These are phyloP conservation scores for Drosophila mojavensis DNA, from an alignment of 1,140 invertebrate genomes.

Conservation along the genomic window DNA sequence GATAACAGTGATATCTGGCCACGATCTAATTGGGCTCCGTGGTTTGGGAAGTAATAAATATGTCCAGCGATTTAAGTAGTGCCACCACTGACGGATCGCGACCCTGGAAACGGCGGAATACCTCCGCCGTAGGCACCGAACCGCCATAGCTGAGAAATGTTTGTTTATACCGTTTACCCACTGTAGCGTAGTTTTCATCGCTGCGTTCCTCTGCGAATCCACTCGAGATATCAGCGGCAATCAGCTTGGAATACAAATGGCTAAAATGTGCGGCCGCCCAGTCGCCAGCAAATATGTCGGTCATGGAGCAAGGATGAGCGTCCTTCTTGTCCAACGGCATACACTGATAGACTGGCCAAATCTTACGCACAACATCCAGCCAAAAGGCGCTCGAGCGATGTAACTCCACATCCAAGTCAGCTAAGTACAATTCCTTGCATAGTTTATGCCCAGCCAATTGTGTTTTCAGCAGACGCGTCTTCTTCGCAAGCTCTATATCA, in stretches of 20 bases:
- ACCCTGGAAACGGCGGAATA: constrained; percentile 95
- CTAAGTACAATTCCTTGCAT: constrained; percentile 92
- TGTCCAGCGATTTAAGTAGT: constrained; percentile 86
- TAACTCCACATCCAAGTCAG: constrained; percentile 93
- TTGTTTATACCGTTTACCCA: constrained; percentile 90
- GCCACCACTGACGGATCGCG: constrained; percentile 94
- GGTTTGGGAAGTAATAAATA: constrained; percentile 68
- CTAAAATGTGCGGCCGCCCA: constrained; percentile 91
- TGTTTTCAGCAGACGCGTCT: constrained; percentile 87
- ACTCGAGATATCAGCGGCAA: constrained; percentile 94
- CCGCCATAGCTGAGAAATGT: constrained; percentile 95
- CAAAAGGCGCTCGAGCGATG: constrained; percentile 92
- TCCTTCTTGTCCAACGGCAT: constrained; percentile 91
- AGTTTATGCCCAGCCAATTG: constrained; percentile 92
- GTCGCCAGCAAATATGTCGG: constrained; percentile 89
- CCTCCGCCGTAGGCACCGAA: constrained; percentile 90
- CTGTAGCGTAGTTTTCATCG: constrained; percentile 85
- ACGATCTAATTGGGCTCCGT: constrained; percentile 60
- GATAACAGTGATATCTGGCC: constrained; percentile 42
- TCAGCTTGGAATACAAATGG: constrained; percentile 92
- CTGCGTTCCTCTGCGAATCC: constrained; percentile 90
- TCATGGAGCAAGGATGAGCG: constrained; percentile 91
- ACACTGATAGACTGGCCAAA: constrained; percentile 92
- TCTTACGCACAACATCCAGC: constrained; percentile 89
- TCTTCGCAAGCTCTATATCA: constrained; percentile 87